phyloP scores from a whole-genome alignment of 1,140 invertebrate species.

The Calephelis nemesis region DNA sequence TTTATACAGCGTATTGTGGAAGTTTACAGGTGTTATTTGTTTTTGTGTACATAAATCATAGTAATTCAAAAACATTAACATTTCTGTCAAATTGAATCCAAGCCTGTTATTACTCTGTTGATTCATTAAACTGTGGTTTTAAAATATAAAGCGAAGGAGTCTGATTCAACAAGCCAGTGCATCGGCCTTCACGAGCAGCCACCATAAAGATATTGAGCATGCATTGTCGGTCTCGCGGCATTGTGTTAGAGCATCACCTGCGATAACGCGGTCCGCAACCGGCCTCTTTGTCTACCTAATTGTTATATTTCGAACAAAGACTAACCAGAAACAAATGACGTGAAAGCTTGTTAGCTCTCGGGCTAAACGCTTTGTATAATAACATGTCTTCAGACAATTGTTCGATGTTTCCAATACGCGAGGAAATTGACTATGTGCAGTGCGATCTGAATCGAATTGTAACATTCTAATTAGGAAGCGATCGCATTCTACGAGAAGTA shows the following conservation, averaged over 20 bases:
- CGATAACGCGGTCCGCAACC: conserved; percentile 61
- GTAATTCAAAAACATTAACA: background rate
- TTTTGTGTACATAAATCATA: no score
- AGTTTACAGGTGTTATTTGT: no score
- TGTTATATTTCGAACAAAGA: conserved; percentile 70
- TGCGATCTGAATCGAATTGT: conserved; percentile 37
- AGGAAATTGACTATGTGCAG: conserved; percentile 54
- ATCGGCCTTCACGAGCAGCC: conserved; percentile 62
- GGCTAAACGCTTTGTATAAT: conserved; percentile 68
- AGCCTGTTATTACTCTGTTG: conserved; percentile 11
- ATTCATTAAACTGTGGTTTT: conserved; percentile 30
- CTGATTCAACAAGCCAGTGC: conserved; percentile 64
- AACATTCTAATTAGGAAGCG: background rate
- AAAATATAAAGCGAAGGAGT: conserved; percentile 52
- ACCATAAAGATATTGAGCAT: conserved; percentile 72
- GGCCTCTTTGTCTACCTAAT: conserved; percentile 69
- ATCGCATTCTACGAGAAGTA: background rate
- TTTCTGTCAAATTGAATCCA: background rate
- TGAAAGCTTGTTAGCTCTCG: conserved; percentile 53
- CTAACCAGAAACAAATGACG: conserved; percentile 54
- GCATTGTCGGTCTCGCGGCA: conserved; percentile 54
- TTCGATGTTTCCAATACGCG: conserved; percentile 60
- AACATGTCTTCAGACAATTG: conserved; percentile 74
- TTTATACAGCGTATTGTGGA: no score
- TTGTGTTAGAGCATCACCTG: conserved; percentile 54